A percentile compares a stretch with the other conserved stretches of the same genome.
Evolutionary conservation across 2,113 vertebrate genomes (phyloP).

Genomic region (Amphiprion ocellaris): DNA sequence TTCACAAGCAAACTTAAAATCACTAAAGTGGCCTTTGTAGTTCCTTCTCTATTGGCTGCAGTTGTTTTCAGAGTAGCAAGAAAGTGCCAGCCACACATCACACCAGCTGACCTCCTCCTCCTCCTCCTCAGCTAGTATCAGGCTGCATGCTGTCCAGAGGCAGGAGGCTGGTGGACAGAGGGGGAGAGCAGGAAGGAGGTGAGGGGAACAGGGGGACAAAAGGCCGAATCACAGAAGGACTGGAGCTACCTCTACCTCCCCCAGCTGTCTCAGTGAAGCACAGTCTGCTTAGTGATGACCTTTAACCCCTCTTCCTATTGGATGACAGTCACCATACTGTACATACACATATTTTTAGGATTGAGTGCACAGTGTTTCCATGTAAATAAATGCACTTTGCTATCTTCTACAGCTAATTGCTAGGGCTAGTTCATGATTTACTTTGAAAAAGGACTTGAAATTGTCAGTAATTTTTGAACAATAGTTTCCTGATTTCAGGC

Average conservation of each 20-base stretch:
- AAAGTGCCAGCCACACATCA: constrained; percentile 8
- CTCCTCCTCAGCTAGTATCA: constrained; percentile 12
- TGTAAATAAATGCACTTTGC: too few relatives aligned
- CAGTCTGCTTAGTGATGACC: constrained; percentile 31
- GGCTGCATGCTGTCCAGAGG: constrained; percentile 13
- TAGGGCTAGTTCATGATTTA: too few relatives aligned
- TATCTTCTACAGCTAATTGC: too few relatives aligned
- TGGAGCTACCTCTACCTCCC: constrained; percentile 22
- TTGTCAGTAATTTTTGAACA: too few relatives aligned
- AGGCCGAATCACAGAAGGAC: constrained; percentile 15
- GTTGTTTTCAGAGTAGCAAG: constrained; percentile 20
- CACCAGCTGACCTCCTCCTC: constrained; percentile 6
- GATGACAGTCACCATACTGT: not conserved
- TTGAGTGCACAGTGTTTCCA: not conserved
- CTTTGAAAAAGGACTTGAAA: too few relatives aligned
- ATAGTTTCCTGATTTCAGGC: too few relatives aligned
- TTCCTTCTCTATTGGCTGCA: not conserved
- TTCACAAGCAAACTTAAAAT: constrained; percentile 44
- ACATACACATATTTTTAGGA: not conserved
- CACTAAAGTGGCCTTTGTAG: constrained; percentile 11
- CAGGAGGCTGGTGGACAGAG: constrained; percentile 12
- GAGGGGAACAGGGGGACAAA: constrained; percentile 30
- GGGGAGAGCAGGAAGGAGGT: constrained; percentile 15
- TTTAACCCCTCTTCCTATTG: constrained; percentile 18
- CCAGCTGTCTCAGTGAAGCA: constrained; percentile 22